Evolutionary conservation across 2,113 vertebrate genomes (phyloP).

Genomic region (Peromyscus maniculatus): DNA sequence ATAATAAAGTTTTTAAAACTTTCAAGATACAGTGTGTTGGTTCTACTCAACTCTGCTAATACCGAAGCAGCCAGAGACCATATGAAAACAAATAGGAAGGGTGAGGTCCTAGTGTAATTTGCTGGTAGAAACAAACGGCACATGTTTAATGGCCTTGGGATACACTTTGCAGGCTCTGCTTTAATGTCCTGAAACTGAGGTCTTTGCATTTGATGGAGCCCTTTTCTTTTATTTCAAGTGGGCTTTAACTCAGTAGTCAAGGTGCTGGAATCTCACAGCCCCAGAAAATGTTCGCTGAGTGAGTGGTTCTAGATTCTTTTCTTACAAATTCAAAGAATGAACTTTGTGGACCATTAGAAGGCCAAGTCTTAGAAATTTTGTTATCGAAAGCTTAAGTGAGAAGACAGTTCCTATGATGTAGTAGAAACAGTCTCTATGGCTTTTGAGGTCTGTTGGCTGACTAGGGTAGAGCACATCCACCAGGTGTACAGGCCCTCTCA

Average conservation of each 20-base stretch:
- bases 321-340: not conserved
- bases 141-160: slow-evolving; percentile 19
- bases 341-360: not conserved
- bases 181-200: not conserved
- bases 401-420: not conserved
- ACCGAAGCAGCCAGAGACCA: not conserved
- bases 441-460: not conserved
- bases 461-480: not conserved
- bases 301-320: not conserved
- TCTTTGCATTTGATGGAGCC: not conserved
- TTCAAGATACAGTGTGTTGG: not conserved
- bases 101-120: not conserved
- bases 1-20: slow-evolving; percentile 30
- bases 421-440: not conserved
- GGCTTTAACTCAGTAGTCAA: not conserved
- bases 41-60: slow-evolving; percentile 37
- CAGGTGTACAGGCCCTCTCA: not conserved
- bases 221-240: not conserved
- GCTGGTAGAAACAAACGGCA: not conserved
- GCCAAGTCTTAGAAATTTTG: not conserved
- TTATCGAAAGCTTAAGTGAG: not conserved
- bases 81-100: not conserved
- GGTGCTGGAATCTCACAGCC: not conserved
- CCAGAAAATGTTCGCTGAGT: not conserved
- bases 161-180: not conserved